A percentile compares a stretch with the other conserved stretches of the same genome.
Conservation (phyloP, 2,113 vertebrate species). For the Ramphastos sulfuratus region DNA sequence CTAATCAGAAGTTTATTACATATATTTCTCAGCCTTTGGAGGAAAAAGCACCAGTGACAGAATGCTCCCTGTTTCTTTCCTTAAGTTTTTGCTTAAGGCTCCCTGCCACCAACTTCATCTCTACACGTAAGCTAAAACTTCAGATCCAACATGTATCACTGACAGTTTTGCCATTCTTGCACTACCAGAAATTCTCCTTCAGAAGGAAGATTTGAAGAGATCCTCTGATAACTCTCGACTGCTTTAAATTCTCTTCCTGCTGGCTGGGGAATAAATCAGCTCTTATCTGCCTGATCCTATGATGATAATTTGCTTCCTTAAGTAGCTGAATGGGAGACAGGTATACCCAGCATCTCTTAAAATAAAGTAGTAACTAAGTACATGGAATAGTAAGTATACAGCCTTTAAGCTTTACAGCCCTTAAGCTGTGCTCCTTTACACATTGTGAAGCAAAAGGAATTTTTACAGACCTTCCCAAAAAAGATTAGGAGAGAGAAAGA, state of each 20-base stretch:
- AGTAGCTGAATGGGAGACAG: background rate
- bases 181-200: background rate
- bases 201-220: background rate
- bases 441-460: background rate
- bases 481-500: background rate
- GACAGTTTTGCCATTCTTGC: background rate
- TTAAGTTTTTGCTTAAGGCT: background rate
- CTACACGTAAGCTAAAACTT: background rate
- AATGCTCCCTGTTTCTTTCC: background rate
- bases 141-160: background rate
- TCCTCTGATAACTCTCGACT: background rate
- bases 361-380: background rate
- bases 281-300: background rate
- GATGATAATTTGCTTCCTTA: background rate
- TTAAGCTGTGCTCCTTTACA: background rate
- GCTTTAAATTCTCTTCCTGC: background rate
- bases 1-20: background rate
- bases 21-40: background rate
- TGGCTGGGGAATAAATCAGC: background rate
- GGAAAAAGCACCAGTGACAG: background rate
- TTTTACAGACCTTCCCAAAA: background rate
- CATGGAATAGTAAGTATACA: background rate
- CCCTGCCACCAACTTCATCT: fast-evolving
- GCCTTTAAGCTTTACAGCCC: background rate
- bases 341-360: background rate